phyloP scores from a whole-genome alignment of 2,113 vertebrate species.

The Neodontobutis hainanensis region DNA sequence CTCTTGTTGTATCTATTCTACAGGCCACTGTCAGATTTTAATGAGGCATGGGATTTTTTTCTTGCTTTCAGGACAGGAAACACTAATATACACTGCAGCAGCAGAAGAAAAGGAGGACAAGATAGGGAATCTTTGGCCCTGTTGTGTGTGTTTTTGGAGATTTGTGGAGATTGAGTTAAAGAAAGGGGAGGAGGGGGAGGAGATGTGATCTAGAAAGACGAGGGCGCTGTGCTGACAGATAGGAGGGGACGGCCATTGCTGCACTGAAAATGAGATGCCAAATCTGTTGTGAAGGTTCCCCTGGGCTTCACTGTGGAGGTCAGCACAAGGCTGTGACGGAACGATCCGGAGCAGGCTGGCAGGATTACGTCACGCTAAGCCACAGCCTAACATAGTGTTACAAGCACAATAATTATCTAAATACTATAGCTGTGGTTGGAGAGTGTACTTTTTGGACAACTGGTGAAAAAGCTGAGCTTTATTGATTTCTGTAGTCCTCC shows the following conservation, averaged over 20 bases:
- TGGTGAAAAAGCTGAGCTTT: too few relatives aligned
- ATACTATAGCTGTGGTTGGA: slow-evolving; percentile 1
- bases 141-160: slow-evolving; percentile 24
- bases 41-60: slow-evolving; percentile 54
- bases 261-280: slow-evolving; percentile 69
- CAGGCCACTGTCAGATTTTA: slow-evolving; percentile 59
- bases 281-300: slow-evolving; percentile 81
- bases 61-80: slow-evolving; percentile 24
- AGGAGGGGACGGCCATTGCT: slow-evolving; percentile 75
- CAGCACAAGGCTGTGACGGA: slow-evolving; percentile 67
- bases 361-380: slow-evolving; percentile 42
- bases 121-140: slow-evolving; percentile 30
- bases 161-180: slow-evolving; percentile 42
- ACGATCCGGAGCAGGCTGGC: slow-evolving; percentile 52
- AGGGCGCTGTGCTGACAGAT: slow-evolving; percentile 73
- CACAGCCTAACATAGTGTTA: slow-evolving; percentile 13
- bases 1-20: slow-evolving; percentile 52
- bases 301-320: slow-evolving; percentile 74
- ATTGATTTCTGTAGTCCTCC: too few relatives aligned
- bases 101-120: slow-evolving; percentile 14
- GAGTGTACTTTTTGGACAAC: not conserved
- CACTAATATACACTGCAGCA: slow-evolving; percentile 26
- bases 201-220: slow-evolving; percentile 75
- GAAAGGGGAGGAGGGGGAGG: slow-evolving; percentile 31
- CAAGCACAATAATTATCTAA: slow-evolving; percentile 8